Evolutionary conservation across 1,140 invertebrate species (phyloP).

Genomic region (Cyphomyrmex costatus): DNA sequence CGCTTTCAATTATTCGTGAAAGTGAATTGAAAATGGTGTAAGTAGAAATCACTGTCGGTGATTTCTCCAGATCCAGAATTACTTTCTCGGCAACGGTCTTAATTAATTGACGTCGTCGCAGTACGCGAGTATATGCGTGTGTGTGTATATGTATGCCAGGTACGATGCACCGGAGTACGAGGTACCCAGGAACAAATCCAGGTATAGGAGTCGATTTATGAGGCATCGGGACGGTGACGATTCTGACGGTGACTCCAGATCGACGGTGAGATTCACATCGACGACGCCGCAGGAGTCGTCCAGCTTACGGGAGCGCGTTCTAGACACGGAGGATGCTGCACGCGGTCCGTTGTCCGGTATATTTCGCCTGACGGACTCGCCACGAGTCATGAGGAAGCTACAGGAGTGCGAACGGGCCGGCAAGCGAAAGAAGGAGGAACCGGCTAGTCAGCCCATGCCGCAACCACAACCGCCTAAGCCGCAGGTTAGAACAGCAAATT

Average conservation of each 20-base stretch:
- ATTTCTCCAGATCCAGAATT: conserved; percentile 7
- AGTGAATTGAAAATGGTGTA: background rate
- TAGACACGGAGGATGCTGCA: conserved; percentile 96
- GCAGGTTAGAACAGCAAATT: conserved; percentile 79
- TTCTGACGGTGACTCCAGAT: conserved; percentile 84
- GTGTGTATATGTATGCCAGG: conserved; percentile 67
- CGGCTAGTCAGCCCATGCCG: conserved; percentile 81
- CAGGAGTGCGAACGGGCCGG: conserved; percentile 92
- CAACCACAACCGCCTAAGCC: conserved; percentile 87
- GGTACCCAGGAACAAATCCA: conserved; percentile 84
- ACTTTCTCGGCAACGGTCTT: background rate
- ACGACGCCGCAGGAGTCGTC: conserved; percentile 79
- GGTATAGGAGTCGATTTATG: conserved; percentile 88
- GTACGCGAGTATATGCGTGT: background rate
- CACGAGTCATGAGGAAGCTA: conserved; percentile 95
- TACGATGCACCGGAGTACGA: conserved; percentile 86
- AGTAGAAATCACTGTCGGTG: conserved; percentile 21
- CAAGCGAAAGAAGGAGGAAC: conserved; percentile 92
- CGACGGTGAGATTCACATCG: conserved; percentile 83
- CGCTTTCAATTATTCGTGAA: background rate
- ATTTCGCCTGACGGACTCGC: conserved; percentile 95
- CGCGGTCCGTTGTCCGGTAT: conserved; percentile 96
- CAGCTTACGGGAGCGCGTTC: conserved; percentile 90
- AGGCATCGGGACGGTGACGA: conserved; percentile 86
- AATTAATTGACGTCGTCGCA: conserved; percentile 15